Base-by-base conservation (phyloP, 2,113 vertebrate genomes). In the Pelobates fuscus region DNA sequence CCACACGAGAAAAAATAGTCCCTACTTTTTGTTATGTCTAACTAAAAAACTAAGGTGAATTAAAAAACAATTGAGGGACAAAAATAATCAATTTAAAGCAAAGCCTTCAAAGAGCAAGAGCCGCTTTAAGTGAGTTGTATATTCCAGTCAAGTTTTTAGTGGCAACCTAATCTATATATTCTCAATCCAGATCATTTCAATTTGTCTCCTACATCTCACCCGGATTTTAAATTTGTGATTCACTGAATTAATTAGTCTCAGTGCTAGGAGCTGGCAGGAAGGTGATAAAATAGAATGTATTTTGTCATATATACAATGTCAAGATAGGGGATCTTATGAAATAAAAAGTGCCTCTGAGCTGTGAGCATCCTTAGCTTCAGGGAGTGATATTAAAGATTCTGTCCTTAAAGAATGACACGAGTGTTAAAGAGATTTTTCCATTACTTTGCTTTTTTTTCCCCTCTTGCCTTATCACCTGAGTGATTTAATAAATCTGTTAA, bases 401-500 rank as follows among this genome's bases (percentile, higher is more conserved):
- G 71, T 57, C 71, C 62, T 74, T 46, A 55, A 66, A 65, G 71
- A 74, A 66, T 74, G 71, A 66, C 62, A 74, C 30, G 21, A 74
- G 61, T 66, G 71, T 66, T 74, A 74, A 65, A 30, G 49, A 74
- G 71, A 66, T 74, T 74, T n/a, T 74, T 61, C 71, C 64, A 57
- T 71, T 61, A 61, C 69, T 71, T 21, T 59, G 37, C 37, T 21
- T 37, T 70, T 59, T 37, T 37, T 37, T 52, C 54, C 43, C 12
- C 32, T 78, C 62, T 25, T 0, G 46, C n/a, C 27, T 43, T 58
- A 46, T 78, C 80, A 59, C 41, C 26, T 41, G 8, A 37, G 75
- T 43, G 74, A 78, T 79, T 77, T 80, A 80, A 82, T 82, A 77
- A 71, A 67, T 75, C 78, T 81, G 77, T 75, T 82, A 81, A 82